These are phyloP conservation scores for Fundulus diaphanus DNA, from an alignment of 2,797 vertebrate genomes.

Conservation along the genomic window DNA sequence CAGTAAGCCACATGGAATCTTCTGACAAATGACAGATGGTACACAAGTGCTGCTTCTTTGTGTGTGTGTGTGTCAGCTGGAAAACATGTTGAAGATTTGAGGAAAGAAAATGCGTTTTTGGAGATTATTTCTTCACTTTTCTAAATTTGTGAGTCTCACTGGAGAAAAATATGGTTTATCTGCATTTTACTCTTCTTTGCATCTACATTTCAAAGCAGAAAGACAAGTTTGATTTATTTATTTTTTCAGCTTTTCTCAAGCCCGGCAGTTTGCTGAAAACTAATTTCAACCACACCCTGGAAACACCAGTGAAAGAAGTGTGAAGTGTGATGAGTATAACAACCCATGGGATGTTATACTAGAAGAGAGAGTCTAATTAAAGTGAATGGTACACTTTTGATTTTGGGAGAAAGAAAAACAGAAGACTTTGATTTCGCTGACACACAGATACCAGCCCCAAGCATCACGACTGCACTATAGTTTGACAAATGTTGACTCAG, in stretches of 20 bases:
- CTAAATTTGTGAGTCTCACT: neutral
- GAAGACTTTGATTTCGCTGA: neutral
- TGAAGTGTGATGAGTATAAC: no score
- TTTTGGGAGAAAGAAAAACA: neutral
- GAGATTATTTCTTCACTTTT: neutral
- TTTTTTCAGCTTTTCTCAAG: neutral
- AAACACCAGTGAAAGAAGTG: neutral
- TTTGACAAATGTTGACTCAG: conserved; percentile 3
- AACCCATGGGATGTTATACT: neutral
- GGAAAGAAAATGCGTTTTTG: neutral
- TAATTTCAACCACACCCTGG: neutral
- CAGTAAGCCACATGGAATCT: conserved; percentile 39
- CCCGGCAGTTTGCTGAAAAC: neutral
- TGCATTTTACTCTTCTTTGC: neutral
- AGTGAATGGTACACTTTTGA: neutral
- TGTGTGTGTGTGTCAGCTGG: conserved; percentile 8
- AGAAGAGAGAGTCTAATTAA: neutral
- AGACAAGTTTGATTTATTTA: neutral
- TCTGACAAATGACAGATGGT: conserved; percentile 48
- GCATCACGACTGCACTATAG: neutral
- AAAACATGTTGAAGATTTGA: neutral
- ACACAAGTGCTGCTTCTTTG: neutral
- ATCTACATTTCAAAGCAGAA: neutral
- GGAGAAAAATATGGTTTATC: neutral
- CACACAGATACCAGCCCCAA: neutral